A percentile compares a stretch with the other conserved stretches of the same genome.
These are phyloP conservation scores for Archegozetes longisetosus DNA, from an alignment of 1,140 invertebrate species.

Conservation along the genomic window DNA sequence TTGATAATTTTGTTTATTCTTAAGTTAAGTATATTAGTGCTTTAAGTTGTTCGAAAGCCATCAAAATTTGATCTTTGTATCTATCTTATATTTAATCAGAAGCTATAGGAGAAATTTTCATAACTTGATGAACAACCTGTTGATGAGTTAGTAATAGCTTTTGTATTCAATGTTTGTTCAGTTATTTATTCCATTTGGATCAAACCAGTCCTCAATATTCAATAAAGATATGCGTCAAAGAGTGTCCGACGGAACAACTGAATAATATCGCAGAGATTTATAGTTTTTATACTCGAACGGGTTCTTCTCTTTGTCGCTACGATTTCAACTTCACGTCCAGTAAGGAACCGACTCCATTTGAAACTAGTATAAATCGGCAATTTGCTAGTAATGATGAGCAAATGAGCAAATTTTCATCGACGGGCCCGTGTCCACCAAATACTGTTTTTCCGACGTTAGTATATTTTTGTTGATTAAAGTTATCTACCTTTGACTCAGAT, in stretches of 20 bases:
- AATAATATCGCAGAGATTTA: slow-evolving; percentile 46
- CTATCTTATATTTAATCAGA: no score
- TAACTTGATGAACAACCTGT: no score
- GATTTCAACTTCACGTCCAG: slow-evolving; percentile 40
- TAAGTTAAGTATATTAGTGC: not conserved
- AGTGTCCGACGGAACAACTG: slow-evolving; percentile 56
- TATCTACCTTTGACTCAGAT: not conserved
- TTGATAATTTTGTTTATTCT: no score
- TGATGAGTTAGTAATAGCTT: no score
- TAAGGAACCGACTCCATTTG: not conserved
- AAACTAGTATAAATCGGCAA: no score
- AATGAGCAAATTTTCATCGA: not conserved
- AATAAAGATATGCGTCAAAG: slow-evolving; percentile 71
- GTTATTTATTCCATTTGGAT: slow-evolving; percentile 58
- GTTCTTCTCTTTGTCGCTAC: slow-evolving; percentile 51
- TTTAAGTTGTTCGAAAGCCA: not conserved
- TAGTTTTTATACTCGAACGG: slow-evolving; percentile 51
- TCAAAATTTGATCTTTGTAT: no score
- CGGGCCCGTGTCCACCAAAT: slow-evolving; percentile 11
- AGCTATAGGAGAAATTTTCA: no score
- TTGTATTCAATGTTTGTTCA: no score
- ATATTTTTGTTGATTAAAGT: not conserved
- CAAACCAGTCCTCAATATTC: slow-evolving; percentile 52
- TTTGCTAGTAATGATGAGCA: not conserved
- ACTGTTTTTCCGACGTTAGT: slow-evolving; percentile 13